These are phyloP conservation scores for Vireo griseus DNA, from an alignment of 2,797 vertebrate species.

Conservation along the genomic window DNA sequence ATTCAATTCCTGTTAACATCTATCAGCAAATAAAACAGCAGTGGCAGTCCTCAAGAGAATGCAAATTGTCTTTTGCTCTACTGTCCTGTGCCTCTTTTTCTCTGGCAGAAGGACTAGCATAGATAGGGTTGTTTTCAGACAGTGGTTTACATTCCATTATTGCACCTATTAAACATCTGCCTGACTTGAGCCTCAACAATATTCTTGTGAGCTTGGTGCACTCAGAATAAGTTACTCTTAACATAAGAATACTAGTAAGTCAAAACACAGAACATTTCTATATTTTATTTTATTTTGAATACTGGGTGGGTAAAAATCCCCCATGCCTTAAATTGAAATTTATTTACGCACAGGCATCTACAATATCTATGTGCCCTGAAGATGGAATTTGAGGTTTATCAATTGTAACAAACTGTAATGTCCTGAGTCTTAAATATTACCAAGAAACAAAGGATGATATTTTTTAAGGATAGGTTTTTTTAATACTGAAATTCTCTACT, in stretches of 20 bases:
- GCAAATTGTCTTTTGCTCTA: background rate
- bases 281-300: background rate
- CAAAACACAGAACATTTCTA: background rate
- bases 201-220: background rate
- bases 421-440: background rate
- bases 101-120: background rate
- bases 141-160: background rate
- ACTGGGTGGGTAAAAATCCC: background rate
- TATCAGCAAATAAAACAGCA: background rate
- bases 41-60: background rate
- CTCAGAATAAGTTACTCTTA: background rate
- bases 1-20: background rate
- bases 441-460: background rate
- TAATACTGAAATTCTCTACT: background rate
- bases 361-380: background rate
- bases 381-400: background rate
- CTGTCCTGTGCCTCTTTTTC: background rate
- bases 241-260: background rate
- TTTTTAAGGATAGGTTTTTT: background rate
- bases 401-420: background rate
- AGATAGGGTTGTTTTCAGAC: background rate
- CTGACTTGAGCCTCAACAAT: background rate
- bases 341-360: background rate
- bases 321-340: background rate
- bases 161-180: background rate